phyloP scores from a whole-genome alignment of 1,140 invertebrate species.

The Metopolophium dirhodum region DNA sequence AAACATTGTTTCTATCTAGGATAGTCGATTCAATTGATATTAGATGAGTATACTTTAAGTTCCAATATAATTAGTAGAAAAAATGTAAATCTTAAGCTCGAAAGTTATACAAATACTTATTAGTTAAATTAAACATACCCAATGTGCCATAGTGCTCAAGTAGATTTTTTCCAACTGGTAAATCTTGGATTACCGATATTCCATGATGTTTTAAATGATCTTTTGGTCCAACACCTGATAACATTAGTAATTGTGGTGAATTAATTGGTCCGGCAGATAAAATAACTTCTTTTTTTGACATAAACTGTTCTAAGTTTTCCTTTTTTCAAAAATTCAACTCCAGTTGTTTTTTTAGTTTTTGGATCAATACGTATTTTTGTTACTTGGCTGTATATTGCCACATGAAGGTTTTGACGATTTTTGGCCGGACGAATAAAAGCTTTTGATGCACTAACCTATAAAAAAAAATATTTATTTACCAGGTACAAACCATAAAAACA shows the following conservation, averaged over 20 bases:
- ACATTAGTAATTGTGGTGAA: conserved; percentile 69
- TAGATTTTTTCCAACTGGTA: conserved; percentile 79
- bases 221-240: background rate
- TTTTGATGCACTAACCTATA: conserved; percentile 68
- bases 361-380: conserved; percentile 73
- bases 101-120: no score
- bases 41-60: no score
- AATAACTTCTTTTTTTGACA: conserved; percentile 72
- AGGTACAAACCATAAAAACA: no score
- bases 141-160: conserved; percentile 74
- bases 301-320: conserved; percentile 64
- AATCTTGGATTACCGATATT: conserved; percentile 71
- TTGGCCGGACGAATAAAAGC: conserved; percentile 68
- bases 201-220: conserved; percentile 71
- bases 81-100: no score
- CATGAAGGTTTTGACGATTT: conserved; percentile 72
- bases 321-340: conserved; percentile 72
- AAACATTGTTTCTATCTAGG: no score
- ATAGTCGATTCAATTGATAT: no score
- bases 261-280: conserved; percentile 74
- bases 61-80: no score
- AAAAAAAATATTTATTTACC: background rate
- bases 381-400: conserved; percentile 72
- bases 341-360: conserved; percentile 68
- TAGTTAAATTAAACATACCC: conserved; percentile 57